Conservation (phyloP, 2,113 vertebrate genomes). For the Oryzias woworae region DNA sequence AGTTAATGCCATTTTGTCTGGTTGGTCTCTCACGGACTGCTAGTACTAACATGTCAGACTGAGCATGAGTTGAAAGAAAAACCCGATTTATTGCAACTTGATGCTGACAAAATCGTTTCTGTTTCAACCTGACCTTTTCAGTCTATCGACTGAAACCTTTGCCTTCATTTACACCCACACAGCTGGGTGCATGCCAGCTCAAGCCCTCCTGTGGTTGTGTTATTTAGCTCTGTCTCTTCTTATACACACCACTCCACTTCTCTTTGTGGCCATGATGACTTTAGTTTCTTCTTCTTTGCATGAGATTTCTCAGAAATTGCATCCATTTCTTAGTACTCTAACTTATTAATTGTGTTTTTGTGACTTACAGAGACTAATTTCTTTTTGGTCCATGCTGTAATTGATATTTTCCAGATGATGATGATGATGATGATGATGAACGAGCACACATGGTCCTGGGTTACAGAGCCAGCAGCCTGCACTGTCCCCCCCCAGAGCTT, state of each 20-base stretch:
- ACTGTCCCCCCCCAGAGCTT: constrained; percentile 65
- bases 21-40: too few relatives aligned
- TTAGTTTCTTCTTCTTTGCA: constrained; percentile 3
- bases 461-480: constrained; percentile 64
- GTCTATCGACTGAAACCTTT: not conserved
- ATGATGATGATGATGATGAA: constrained; percentile 64
- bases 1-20: too few relatives aligned
- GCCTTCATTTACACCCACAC: not conserved
- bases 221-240: not conserved
- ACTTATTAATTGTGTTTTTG: not conserved
- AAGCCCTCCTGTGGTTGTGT: not conserved
- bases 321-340: not conserved
- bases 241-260: not conserved
- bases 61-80: too few relatives aligned
- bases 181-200: not conserved
- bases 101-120: not conserved
- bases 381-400: constrained; percentile 34
- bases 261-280: not conserved
- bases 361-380: constrained; percentile 7
- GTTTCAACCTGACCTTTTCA: not conserved
- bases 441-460: constrained; percentile 55
- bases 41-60: too few relatives aligned
- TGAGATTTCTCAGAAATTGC: not conserved
- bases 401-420: constrained; percentile 74
- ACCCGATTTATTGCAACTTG: not conserved